Conservation (phyloP, 2,888 invertebrate species). For the Leucozona laternaria region DNA sequence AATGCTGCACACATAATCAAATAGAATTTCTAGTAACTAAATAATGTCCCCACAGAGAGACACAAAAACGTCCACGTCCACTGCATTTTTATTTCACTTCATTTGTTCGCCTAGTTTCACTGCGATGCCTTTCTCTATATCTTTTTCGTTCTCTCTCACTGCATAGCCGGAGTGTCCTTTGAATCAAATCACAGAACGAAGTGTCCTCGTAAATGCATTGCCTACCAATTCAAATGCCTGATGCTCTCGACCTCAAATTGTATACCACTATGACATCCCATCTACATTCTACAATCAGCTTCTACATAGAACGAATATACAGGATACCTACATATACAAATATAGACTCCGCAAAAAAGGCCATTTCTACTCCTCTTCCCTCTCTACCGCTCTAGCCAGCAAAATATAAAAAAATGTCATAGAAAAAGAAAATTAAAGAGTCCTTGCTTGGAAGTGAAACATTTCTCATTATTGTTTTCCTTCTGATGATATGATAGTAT, state of each 20-base stretch:
- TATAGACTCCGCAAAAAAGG: slow-evolving; percentile 8
- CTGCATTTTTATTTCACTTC: slow-evolving; percentile 54
- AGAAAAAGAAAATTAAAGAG: slow-evolving; percentile 64
- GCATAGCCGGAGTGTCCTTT: slow-evolving; percentile 38
- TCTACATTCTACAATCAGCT: slow-evolving; percentile 16
- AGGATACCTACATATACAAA: background rate
- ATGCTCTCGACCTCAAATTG: slow-evolving; percentile 71
- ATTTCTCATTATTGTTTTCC: slow-evolving; percentile 66
- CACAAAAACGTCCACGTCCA: slow-evolving; percentile 40
- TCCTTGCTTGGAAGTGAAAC: slow-evolving; percentile 66
- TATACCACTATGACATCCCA: slow-evolving; percentile 39
- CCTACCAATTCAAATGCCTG: slow-evolving; percentile 66
- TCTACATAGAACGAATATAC: background rate
- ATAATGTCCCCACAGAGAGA: slow-evolving; percentile 38
- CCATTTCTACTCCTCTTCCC: slow-evolving; percentile 12
- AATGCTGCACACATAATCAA: slow-evolving; percentile 51
- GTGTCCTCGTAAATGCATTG: slow-evolving; percentile 65
- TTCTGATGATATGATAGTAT: slow-evolving; percentile 11
- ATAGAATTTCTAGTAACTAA: slow-evolving; percentile 51
- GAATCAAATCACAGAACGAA: slow-evolving; percentile 67
- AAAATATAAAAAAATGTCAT: slow-evolving; percentile 26
- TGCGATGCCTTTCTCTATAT: background rate
- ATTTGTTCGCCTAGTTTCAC: slow-evolving; percentile 36
- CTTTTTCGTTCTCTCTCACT: background rate
- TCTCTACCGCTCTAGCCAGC: slow-evolving; percentile 57